Evolutionary conservation across 2,113 vertebrate genomes (phyloP), one percentile per base, ranked within the genome.

Genomic region (Potamarius usumacintae): DNA sequence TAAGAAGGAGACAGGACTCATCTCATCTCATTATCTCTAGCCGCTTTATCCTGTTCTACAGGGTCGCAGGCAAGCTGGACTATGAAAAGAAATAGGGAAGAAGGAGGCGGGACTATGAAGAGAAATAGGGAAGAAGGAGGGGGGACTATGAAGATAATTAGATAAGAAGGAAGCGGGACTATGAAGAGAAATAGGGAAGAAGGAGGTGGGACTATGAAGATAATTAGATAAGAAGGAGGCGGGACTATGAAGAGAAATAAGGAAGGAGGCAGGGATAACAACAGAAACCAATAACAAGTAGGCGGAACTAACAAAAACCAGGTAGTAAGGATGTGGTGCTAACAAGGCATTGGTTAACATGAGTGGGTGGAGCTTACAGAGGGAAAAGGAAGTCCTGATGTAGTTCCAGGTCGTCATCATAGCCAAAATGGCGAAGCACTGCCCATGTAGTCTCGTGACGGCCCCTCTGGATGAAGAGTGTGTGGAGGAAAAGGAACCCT

Each of bases 401-500:
- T 58, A 99, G 96, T 91, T 99, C 97, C 60, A 99, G 93, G 92
- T 99, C 97, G 30, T 99, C 97, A 0, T 98, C 98, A 1, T 99
- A 99, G 71, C 98, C 98, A 88, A 99, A 99, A 85, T 96, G 95
- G n/a, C 98, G 96, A 86, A 99, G 88, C 62, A 99, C 98, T 0
- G 98, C 97, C 98, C 98, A 99, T 0, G 98, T 99, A 2, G 98
- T 99, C 94, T 99, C 98, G 0, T 99, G 98, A 89, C 98, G 96
- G 22, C 98, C 98, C 91, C 98, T 96, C 94, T 99, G 98, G 92
- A 99, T 99, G 93, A 99, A 99, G 90, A 99, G 96, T 1, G 97
- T 99, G 92, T 99, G 98, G 34, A 99, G 96, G 93, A 99, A 99
- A 92, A 99, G 96, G 94, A 99, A 99, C 78, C 98, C 98, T 99